Base-by-base conservation (phyloP, 1,140 invertebrate species). In the Drosophila arawakana region DNA sequence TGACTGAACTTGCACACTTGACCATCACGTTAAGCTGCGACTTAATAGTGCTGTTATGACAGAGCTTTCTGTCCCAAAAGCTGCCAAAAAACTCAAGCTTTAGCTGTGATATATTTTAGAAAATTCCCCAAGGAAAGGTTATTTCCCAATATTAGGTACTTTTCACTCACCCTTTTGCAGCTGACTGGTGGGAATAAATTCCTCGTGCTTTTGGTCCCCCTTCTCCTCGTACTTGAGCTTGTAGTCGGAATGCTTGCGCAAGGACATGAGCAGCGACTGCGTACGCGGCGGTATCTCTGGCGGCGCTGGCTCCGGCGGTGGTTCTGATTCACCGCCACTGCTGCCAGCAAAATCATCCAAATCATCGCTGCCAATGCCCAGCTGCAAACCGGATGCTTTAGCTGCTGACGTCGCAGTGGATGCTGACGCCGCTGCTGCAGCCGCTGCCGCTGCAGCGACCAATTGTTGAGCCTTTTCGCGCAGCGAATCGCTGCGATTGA, bases 251-350 rank as follows among this genome's bases (percentile, higher is more conserved):
- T 88, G 84, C 72, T 92, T 92, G 66, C 86, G 83, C 50, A 92
- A 70, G 57, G 93, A 91, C 47, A 94, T 93, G 55, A 95, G 93
- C 46, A 95, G 91, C 54, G 95, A 95, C 15, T 94, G 94, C 10
- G 95, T 94, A 58, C 95, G 92, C 6, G 95, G 95, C 30, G 95
- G 95, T 25, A 95, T 94, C 92, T 95, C 95, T 3, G 95, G 95
- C 49, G 95, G 95, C 46, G 95, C 95, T 34, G 95, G 95, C 77
- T 95, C 95, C 10, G 95, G 95, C 30, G 95, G 95, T 2, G 95
- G 95, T 60, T 95, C 94, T 37, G 94, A 93, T 30, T 80, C 77
- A 0, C 69, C 65, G 4, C 81, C 78, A 47, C 76, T 80, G 46
- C 65, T 62, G 25, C 41, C 39, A 11, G 10, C 59, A 8, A 50